phyloP scores from a whole-genome alignment of 30 jellyfish, hydroid and myxozoan species.

The Aurelia coerulea region DNA sequence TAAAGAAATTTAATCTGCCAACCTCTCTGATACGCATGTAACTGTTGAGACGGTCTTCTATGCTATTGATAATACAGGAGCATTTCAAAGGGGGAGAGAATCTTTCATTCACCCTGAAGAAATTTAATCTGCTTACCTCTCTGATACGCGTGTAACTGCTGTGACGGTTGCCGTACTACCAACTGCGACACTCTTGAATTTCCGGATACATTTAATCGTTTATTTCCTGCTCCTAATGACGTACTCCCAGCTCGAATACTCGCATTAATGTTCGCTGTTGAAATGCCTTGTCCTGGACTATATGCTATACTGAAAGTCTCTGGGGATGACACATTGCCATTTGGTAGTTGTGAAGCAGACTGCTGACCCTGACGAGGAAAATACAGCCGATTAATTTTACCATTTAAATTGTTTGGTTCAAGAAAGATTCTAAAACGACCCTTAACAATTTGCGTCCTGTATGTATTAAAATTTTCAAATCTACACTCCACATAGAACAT shows the following conservation, averaged over 20 bases:
- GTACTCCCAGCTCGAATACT: constrained; percentile 22
- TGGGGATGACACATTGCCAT: constrained; percentile 43
- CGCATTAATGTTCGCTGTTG: constrained; percentile 36
- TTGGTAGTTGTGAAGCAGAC: constrained; percentile 22
- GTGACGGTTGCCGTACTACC: constrained; percentile 68
- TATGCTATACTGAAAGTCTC: constrained; percentile 40
- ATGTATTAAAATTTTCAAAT: no score
- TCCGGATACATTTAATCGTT: constrained; percentile 37
- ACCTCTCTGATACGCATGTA: constrained; percentile 25
- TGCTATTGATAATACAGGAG: no score
- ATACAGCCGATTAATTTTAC: background rate
- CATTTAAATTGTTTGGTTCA: no score
- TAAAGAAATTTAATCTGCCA: no score
- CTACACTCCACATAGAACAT: no score
- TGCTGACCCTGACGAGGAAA: constrained; percentile 24
- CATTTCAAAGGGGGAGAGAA: no score
- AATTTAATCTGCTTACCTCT: constrained; percentile 14
- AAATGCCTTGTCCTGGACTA: constrained; percentile 50
- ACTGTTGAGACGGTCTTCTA: constrained; percentile 36
- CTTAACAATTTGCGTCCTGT: no score
- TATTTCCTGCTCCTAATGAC: constrained; percentile 7
- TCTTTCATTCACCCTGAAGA: background rate
- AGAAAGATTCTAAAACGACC: no score
- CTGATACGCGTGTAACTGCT: constrained; percentile 13
- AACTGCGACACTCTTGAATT: constrained; percentile 51